Base-by-base conservation (phyloP, 2,797 vertebrate species). In the Chelon auratus region DNA sequence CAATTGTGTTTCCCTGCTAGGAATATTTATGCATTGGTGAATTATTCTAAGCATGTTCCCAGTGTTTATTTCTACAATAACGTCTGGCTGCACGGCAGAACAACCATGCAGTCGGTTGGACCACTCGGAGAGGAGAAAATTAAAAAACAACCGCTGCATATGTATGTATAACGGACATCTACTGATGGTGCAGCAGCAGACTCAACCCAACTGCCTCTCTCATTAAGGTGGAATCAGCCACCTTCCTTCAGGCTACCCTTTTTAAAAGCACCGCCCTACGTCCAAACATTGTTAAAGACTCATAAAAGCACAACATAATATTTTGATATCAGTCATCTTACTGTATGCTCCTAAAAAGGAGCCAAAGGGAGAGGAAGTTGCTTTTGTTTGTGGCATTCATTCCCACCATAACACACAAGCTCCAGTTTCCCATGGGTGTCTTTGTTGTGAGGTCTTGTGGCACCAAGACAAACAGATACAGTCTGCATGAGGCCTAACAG, bases 21-120 rank as follows among this genome's bases (percentile, higher is more conserved):
- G 63, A 90, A 88, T 92, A 90, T 91, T 87, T 92, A 88, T 89
- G 82, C 68, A 70, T 45, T 68, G 73, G 75, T 86, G 86, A 87
- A 89, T 91, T 91, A 90, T 92, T 91, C 87, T 80, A 77, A 88
- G 90, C 90, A 82, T 88, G 85, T 85, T 87, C 83, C 24, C 43
- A 3, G 52, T 87, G 85, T 89, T 92, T 91, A 89, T 90, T 88
- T 84, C 84, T 84, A 43, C 74, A 82, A 37, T 8, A 51, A 77
- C 53, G 73, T 88, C 88, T 86, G 83, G 62, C 80, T 71, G 62
- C 67, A 79, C 72, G 74, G 71, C 64, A 72, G 50, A 78, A 75
- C 54, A 78, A 24, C 69, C 68, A 48, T 52, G 54, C 42, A 64
- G 66, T 33, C 64, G 54, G 14, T 70, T 20, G 51, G 42, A 64